Base-by-base conservation (phyloP, 2,113 vertebrate genomes). In the Cyrtonyx montezumae region DNA sequence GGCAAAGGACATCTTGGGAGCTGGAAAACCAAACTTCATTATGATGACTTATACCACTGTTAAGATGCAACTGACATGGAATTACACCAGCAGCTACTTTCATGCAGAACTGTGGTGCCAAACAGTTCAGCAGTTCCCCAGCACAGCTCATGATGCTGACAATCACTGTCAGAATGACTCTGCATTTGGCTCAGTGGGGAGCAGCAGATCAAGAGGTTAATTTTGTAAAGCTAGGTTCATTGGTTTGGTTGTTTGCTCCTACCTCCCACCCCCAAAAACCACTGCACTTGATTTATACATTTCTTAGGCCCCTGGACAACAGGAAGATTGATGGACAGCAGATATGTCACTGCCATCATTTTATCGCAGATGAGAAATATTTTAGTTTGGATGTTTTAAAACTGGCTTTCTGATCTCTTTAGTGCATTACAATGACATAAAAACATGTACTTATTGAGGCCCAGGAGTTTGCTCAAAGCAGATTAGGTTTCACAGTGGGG, bases 401-500 rank as follows among this genome's bases (percentile, higher is more conserved):
- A 76, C 9, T n/a, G 11, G 28, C 70, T 94, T 96, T 88, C 37
- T 71, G 28, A 55, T 59, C 71, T 74, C 55, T 49, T 32, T 22
- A 28, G 6, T 70, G 8, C 42, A 63, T 42, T 74, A 89, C 22
- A 10, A 70, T 25, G 15, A 79, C 53, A 45, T 84, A 66, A 84
- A 89, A 79, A 34, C 32, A 69, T 23, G 42, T 69, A 66, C 53
- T 87, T 76, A n/a, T 66, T 49, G 69, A 63, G 84, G 55, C 36
- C 74, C 74, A 68, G 32, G 40, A 73, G 66, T 65, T 90, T 84
- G 26, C 79, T 48, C 81, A 74, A 93, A 90, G 42, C 83, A 87
- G 70, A 91, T 63, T 25, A 66, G 28, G 67, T 66, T 92, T 82
- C 34, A 5, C 32, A 84, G 28, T 16, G 76, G 69, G 81, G 66